Percentiles rank a stretch among this genome's conserved stretches.
Conservation (phyloP, 2,797 vertebrate species). For the Melanotaenia trifasciata region DNA sequence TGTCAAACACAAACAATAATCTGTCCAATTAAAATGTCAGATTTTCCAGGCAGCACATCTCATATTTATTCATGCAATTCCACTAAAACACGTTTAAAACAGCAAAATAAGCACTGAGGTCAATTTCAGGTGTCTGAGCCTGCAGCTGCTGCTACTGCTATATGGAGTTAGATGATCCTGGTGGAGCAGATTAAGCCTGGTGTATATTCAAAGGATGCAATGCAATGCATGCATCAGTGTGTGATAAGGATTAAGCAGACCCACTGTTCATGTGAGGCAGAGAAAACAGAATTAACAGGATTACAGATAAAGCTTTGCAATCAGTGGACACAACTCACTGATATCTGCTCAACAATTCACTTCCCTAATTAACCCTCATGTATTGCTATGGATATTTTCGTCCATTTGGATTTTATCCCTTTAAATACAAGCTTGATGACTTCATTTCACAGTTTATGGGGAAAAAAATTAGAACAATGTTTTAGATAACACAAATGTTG, state of each 20-base stretch:
- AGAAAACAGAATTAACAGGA: not conserved
- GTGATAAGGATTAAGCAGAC: conserved; percentile 3
- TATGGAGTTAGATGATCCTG: not conserved
- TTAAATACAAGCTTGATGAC: too few species aligned
- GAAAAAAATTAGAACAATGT: too few species aligned
- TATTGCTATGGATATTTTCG: too few species aligned
- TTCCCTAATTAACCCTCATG: not conserved
- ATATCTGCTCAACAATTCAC: not conserved
- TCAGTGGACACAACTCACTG: not conserved
- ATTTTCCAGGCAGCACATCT: not conserved
- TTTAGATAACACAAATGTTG: too few species aligned
- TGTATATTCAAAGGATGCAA: conserved; percentile 2
- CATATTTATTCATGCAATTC: not conserved
- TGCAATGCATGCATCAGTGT: not conserved
- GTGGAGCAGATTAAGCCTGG: not conserved
- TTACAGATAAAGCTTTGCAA: not conserved
- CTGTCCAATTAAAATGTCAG: too few species aligned
- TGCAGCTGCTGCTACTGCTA: not conserved
- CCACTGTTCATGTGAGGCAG: conserved; percentile 8
- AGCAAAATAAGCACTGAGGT: not conserved
- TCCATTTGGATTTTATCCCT: too few species aligned
- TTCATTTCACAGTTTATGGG: too few species aligned
- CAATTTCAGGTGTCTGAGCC: not conserved
- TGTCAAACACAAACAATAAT: not conserved
- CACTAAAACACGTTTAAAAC: not conserved